A percentile compares a stretch with the other conserved stretches of the same genome.
phyloP scores from a whole-genome alignment of 2,888 invertebrate species.

The Sialis lutaria region DNA sequence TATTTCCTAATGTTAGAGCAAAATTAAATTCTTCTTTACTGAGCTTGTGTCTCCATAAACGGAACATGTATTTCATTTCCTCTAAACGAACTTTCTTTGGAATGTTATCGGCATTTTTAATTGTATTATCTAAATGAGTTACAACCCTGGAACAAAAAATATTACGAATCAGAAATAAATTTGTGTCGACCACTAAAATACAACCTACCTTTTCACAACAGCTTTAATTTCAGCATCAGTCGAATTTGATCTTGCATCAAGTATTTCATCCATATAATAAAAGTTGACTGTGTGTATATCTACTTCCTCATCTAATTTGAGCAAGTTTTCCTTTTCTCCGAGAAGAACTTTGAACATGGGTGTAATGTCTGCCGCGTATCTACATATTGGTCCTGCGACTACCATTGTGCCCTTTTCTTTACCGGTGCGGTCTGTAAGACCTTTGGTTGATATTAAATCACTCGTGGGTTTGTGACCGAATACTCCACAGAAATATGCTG shows the following conservation, averaged over 20 bases:
- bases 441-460: constrained; percentile 26
- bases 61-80: constrained; percentile 36
- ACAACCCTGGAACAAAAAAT: constrained; percentile 19
- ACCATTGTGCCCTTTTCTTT: constrained; percentile 60
- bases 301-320: constrained; percentile 41
- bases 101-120: constrained; percentile 14
- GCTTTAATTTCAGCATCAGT: constrained; percentile 47
- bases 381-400: constrained; percentile 65
- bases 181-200: not conserved
- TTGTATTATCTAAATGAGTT: constrained; percentile 22
- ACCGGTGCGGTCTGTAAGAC: constrained; percentile 53
- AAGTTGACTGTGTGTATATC: constrained; percentile 48
- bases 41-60: constrained; percentile 65
- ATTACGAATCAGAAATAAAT: not conserved
- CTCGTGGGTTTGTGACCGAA: constrained; percentile 68
- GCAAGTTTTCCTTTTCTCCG: constrained; percentile 29
- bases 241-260: constrained; percentile 54
- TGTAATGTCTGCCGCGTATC: constrained; percentile 59
- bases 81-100: constrained; percentile 13
- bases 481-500: constrained; percentile 76
- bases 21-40: constrained; percentile 47
- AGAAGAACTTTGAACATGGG: constrained; percentile 54
- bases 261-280: constrained; percentile 61
- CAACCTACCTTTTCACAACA: constrained; percentile 35
- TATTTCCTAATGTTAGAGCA: constrained; percentile 42